Conservation (phyloP, 2,113 vertebrate genomes). For the Empidonax traillii region DNA sequence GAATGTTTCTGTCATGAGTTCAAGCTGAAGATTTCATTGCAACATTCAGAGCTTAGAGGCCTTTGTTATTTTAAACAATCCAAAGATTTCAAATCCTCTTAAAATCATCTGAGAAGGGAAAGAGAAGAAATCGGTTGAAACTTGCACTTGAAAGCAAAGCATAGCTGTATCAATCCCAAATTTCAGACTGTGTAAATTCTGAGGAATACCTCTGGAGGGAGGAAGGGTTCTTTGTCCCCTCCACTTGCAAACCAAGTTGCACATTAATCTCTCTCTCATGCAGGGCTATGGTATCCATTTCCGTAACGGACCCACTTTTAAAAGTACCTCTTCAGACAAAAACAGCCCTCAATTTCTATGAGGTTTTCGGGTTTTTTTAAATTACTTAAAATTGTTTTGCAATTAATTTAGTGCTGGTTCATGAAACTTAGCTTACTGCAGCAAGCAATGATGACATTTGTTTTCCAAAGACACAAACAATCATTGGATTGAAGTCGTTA, state of each 20-base stretch:
- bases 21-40: conserved; percentile 31
- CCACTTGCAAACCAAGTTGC: neutral
- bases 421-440: neutral
- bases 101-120: conserved; percentile 40
- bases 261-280: neutral
- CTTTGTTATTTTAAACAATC: conserved; percentile 47
- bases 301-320: neutral
- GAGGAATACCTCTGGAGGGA: neutral
- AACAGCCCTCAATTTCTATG: neutral
- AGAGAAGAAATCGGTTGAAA: conserved; percentile 42
- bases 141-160: conserved; percentile 4
- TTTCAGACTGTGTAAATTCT: conserved; percentile 19
- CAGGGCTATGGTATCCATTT: neutral
- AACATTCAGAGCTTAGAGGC: conserved; percentile 36
- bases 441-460: neutral
- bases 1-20: conserved; percentile 50
- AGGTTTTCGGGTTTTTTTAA: neutral
- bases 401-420: neutral
- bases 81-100: conserved; percentile 57
- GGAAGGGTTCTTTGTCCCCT: neutral
- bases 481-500: conserved; percentile 39
- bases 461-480: conserved; percentile 48
- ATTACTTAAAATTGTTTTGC: neutral
- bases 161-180: neutral
- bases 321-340: neutral